A percentile compares a stretch with the other conserved stretches of the same genome.
These are phyloP conservation scores for Leptinotarsa defecta DNA, from an alignment of 1,140 invertebrate species.

Conservation along the genomic window DNA sequence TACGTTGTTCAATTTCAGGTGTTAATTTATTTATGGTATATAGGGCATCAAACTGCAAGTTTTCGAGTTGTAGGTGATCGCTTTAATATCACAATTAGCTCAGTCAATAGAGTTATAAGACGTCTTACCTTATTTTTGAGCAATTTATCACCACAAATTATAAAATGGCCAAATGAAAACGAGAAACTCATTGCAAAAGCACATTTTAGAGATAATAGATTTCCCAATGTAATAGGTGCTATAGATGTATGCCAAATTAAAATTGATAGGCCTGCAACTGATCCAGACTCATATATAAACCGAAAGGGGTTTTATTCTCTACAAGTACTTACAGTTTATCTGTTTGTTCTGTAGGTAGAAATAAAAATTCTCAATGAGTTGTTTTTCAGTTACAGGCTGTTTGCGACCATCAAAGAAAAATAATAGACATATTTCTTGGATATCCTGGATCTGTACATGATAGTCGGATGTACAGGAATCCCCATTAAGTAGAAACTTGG, in stretches of 20 bases:
- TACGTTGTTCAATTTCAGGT: no score
- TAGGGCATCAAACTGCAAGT: background rate
- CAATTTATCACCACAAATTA: background rate
- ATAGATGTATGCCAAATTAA: conserved; percentile 42
- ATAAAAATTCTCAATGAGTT: conserved; percentile 15
- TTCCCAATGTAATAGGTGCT: conserved; percentile 37
- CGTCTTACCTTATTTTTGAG: background rate
- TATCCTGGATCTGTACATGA: conserved; percentile 42
- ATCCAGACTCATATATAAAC: conserved; percentile 41
- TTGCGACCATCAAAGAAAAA: conserved; percentile 35
- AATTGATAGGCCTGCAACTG: conserved; percentile 43
- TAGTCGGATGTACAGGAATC: conserved; percentile 35
- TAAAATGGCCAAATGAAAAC: background rate
- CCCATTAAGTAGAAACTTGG: conserved; percentile 29
- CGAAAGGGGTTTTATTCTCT: conserved; percentile 43
- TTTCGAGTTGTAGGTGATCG: background rate
- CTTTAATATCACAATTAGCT: conserved; percentile 11
- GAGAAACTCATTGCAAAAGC: background rate
- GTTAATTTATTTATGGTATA: background rate
- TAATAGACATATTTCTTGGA: conserved; percentile 44
- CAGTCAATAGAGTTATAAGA: conserved; percentile 7
- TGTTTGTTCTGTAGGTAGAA: background rate
- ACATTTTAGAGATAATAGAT: conserved; percentile 17
- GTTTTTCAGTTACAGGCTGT: conserved; percentile 28
- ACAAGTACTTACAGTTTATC: conserved; percentile 24